These are phyloP conservation scores for Nixonia krombeini DNA, from an alignment of 1,140 invertebrate genomes.

Conservation along the genomic window DNA sequence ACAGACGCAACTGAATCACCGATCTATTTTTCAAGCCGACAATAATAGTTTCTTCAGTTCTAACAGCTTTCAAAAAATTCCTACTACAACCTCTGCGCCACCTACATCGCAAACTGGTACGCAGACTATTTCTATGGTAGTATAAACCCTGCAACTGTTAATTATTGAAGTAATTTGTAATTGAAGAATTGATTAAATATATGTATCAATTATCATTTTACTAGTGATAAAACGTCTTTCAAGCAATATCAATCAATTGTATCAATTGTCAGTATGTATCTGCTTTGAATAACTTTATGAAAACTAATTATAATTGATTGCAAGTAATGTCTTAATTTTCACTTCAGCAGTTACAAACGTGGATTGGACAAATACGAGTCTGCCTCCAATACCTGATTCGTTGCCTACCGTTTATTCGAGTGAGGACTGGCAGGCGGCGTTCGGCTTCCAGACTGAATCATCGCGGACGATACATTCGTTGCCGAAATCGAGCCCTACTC, in stretches of 20 bases:
- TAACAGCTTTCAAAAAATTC: conserved; percentile 72
- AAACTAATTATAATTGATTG: too few relatives aligned
- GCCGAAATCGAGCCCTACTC: conserved; percentile 58
- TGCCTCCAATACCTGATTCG: conserved; percentile 72
- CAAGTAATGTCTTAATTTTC: too few relatives aligned
- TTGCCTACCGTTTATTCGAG: conserved; percentile 71
- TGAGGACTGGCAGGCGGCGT: conserved; percentile 75
- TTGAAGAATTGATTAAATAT: too few relatives aligned
- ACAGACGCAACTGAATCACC: conserved; percentile 66
- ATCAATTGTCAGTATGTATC: too few relatives aligned
- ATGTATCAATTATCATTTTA: too few relatives aligned
- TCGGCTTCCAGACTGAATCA: conserved; percentile 69
- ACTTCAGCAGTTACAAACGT: conserved; percentile 54
- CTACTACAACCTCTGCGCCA: conserved; percentile 57
- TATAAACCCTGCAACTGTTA: too few relatives aligned
- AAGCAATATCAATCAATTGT: too few relatives aligned
- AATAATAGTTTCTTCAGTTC: conserved; percentile 75
- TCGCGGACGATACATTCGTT: conserved; percentile 53
- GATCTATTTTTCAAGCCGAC: conserved; percentile 72
- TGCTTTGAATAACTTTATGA: neutral
- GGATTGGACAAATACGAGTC: conserved; percentile 71
- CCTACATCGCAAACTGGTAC: conserved; percentile 61
- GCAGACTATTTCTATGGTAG: conserved; percentile 15
- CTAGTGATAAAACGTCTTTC: too few relatives aligned
- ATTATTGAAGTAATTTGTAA: too few relatives aligned